Conservation (phyloP, 2,113 vertebrate genomes). For the Carettochelys insculpta region DNA sequence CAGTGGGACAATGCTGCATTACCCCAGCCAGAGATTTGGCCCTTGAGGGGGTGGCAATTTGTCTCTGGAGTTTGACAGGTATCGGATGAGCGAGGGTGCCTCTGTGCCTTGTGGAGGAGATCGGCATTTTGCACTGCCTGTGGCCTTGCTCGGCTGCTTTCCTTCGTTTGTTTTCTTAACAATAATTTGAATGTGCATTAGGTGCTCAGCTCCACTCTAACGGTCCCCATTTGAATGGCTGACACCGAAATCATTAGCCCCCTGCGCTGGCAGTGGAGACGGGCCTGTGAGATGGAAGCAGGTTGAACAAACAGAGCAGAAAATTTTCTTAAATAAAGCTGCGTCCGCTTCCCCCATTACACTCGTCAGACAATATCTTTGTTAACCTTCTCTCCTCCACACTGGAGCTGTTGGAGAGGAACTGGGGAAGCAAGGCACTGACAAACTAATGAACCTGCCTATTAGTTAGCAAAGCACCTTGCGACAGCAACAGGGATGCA, state of each 20-base stretch:
- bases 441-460: background rate
- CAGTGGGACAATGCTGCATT: background rate
- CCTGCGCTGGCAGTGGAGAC: background rate
- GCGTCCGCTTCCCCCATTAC: background rate
- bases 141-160: background rate
- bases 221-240: constrained; percentile 53
- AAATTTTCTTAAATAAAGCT: constrained; percentile 33
- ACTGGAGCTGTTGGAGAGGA: background rate
- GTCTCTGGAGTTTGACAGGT: background rate
- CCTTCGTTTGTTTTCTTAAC: background rate
- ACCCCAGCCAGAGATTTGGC: background rate
- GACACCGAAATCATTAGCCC: constrained; percentile 54
- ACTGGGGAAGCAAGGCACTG: background rate
- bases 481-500: background rate
- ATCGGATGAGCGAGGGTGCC: background rate
- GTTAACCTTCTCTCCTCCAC: background rate
- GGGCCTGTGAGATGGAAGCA: constrained; percentile 26
- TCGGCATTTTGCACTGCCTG: background rate
- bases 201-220: constrained; percentile 55
- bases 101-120: background rate
- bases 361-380: background rate
- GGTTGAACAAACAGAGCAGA: constrained; percentile 24
- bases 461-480: background rate
- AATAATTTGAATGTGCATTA: constrained; percentile 68
- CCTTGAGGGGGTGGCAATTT: background rate